Conservation (phyloP, 1,140 invertebrate species). For the Mactra quadrangularis region DNA sequence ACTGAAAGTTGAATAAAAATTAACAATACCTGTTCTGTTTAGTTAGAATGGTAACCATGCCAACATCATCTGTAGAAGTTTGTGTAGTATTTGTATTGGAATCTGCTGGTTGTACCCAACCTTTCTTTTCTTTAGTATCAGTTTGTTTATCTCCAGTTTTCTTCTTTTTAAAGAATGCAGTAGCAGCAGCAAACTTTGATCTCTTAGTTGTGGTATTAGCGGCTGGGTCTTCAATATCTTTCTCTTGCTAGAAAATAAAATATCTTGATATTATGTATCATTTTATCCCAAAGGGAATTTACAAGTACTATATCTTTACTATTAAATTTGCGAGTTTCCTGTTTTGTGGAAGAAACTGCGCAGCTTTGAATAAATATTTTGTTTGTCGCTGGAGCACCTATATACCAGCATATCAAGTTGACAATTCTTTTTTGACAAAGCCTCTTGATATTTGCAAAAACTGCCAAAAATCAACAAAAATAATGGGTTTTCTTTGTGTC, state of each 20-base stretch:
- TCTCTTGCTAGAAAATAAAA: too few relatives aligned
- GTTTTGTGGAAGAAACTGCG: too few relatives aligned
- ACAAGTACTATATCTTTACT: neutral
- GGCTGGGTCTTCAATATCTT: neutral
- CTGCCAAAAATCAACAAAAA: too few relatives aligned
- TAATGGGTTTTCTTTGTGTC: too few relatives aligned
- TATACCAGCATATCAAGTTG: too few relatives aligned
- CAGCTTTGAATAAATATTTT: too few relatives aligned
- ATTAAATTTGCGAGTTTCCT: too few relatives aligned
- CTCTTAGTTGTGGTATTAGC: neutral
- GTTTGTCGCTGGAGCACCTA: too few relatives aligned
- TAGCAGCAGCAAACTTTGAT: conserved; percentile 31
- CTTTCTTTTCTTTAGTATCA: neutral
- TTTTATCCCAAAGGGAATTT: neutral
- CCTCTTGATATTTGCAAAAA: too few relatives aligned
- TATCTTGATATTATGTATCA: neutral
- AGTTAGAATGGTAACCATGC: conserved; percentile 27
- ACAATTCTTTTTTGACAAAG: too few relatives aligned
- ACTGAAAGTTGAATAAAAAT: too few relatives aligned
- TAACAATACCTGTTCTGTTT: conserved; percentile 55
- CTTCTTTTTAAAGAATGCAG: conserved; percentile 33
- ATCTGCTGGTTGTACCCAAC: conserved; percentile 50
- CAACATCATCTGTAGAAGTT: conserved; percentile 23
- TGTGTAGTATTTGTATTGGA: neutral
- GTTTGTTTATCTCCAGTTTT: neutral